These are phyloP conservation scores for Dipodomys merriami DNA, from an alignment of 2,113 vertebrate genomes.

Conservation along the genomic window DNA sequence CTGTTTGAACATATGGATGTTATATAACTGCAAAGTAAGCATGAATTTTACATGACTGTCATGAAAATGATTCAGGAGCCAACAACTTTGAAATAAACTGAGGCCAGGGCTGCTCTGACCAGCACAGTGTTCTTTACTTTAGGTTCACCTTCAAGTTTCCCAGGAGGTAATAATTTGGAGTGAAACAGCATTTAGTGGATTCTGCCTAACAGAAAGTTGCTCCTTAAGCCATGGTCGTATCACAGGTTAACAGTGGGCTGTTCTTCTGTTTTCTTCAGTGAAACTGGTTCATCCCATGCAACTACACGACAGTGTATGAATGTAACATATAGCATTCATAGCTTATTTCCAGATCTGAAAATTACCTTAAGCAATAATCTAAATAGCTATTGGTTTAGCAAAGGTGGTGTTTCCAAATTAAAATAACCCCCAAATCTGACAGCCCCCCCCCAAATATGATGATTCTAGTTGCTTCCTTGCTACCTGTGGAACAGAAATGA, in stretches of 20 bases:
- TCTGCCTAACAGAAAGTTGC: not conserved
- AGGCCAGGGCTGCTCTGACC: not conserved
- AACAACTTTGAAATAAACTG: not conserved
- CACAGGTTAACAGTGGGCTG: not conserved
- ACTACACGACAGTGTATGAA: not conserved
- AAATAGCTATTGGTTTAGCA: not conserved
- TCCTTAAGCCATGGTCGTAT: not conserved
- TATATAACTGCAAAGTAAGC: not conserved
- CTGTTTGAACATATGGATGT: not conserved
- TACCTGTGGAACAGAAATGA: not conserved
- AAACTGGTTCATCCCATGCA: no score
- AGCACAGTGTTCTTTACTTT: not conserved
- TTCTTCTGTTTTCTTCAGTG: not conserved
- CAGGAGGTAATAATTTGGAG: not conserved
- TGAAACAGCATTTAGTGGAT: not conserved
- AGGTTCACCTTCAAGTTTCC: not conserved
- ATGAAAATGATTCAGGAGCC: not conserved
- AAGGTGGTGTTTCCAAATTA: not conserved
- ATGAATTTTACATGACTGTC: not conserved
- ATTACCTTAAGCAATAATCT: not conserved
- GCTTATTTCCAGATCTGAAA: not conserved
- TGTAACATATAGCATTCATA: not conserved
- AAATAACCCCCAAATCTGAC: not conserved
- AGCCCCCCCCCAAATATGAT: not conserved
- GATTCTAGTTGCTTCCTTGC: not conserved